Conservation (phyloP, 2,888 invertebrate genomes). For the Lycocerus yunnanus region DNA sequence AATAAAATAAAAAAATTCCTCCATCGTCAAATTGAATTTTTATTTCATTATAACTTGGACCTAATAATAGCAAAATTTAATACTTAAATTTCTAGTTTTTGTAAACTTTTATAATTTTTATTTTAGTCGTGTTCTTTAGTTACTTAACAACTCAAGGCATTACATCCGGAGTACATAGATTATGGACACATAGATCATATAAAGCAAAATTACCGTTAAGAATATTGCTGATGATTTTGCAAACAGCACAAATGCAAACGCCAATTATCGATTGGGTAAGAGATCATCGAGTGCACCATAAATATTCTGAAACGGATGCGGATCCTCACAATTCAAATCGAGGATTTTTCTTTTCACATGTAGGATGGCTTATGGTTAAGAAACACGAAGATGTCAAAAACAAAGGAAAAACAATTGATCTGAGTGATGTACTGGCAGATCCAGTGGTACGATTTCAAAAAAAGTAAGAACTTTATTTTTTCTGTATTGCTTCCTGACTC, state of each 20-base stretch:
- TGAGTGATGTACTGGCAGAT: constrained; percentile 84
- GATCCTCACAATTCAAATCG: constrained; percentile 87
- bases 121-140: too few relatives aligned
- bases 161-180: constrained; percentile 91
- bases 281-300: constrained; percentile 86
- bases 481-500: too few relatives aligned
- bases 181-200: constrained; percentile 93
- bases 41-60: too few relatives aligned
- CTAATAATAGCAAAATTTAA: too few relatives aligned
- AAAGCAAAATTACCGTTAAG: constrained; percentile 88
- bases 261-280: constrained; percentile 81
- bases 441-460: constrained; percentile 85
- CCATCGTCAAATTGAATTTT: too few relatives aligned
- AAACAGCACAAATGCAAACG: constrained; percentile 81
- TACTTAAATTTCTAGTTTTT: too few relatives aligned
- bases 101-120: too few relatives aligned
- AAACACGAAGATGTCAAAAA: constrained; percentile 89
- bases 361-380: constrained; percentile 88
- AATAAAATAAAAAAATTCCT: too few relatives aligned
- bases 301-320: constrained; percentile 86
- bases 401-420: constrained; percentile 82
- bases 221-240: constrained; percentile 76
- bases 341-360: constrained; percentile 92
- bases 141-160: constrained; percentile 64
- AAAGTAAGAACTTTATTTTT: constrained; percentile 63